Conservation (phyloP, 2,113 vertebrate genomes). For the Triplophysa tibetana region DNA sequence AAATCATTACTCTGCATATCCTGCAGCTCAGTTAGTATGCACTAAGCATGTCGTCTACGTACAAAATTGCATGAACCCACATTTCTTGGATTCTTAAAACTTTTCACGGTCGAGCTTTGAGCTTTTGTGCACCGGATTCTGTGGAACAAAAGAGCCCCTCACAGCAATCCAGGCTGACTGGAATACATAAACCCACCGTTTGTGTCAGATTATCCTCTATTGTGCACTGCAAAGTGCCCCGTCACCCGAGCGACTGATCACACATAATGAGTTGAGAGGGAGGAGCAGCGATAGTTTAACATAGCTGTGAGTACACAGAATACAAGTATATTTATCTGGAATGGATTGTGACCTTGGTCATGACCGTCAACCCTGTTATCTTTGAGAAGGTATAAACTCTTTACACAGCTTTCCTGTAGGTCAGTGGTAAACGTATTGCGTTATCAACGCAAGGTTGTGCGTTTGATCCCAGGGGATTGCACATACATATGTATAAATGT, state of each 20-base stretch:
- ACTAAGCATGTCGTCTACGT: conserved; percentile 39
- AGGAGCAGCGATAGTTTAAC: background rate
- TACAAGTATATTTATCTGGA: no score
- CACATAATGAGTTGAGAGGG: conserved; percentile 22
- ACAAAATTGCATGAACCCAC: conserved; percentile 51
- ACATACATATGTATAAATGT: no score
- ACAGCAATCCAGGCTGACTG: conserved; percentile 49
- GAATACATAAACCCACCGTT: conserved; percentile 52
- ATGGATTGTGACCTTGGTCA: no score
- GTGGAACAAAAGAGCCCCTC: conserved; percentile 59
- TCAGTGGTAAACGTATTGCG: no score
- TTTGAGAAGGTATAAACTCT: no score
- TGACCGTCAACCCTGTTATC: no score
- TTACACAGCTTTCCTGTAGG: no score
- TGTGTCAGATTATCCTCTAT: conserved; percentile 44
- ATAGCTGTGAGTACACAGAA: background rate
- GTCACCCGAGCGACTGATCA: conserved; percentile 51
- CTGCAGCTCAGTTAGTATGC: conserved; percentile 61
- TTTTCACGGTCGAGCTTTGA: conserved; percentile 54
- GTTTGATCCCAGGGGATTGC: no score
- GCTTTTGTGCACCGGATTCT: conserved; percentile 48
- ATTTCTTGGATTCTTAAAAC: conserved; percentile 60
- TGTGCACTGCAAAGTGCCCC: conserved; percentile 49
- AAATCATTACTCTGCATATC: conserved; percentile 48
- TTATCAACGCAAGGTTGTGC: no score